Base-by-base conservation (phyloP, 1,140 invertebrate genomes). In the Polyergus mexicanus region DNA sequence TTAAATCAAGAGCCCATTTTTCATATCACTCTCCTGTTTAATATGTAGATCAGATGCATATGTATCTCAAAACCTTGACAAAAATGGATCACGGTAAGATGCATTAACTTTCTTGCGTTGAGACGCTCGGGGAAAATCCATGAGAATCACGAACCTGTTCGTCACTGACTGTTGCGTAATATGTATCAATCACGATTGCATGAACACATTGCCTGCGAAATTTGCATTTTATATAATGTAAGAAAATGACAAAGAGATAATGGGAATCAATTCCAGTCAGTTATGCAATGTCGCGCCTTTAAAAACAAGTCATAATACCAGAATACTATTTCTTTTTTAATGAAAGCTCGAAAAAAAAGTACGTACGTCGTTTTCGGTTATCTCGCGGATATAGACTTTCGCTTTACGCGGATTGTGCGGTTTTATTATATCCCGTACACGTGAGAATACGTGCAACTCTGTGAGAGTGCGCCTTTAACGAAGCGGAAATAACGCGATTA, bases 111-210 rank as follows among this genome's bases (percentile, higher is more conserved):
- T 60, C 35, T 71, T 10, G 25, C 35, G 65, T 78, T 51, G 41
- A 38, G 28, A 22, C 76, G 62, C 44, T 80, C 25, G n/a, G 8
- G 38, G 78, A 71, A 72, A 81, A 44, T 81, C 66, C 66, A 72
- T 28, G 78, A 60, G 22, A 72, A 35, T 28, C n/a, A 13, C 16
- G 32, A 65, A 58, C 68, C 32, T 80, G 65, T 22, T 63, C 76
- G 44, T 81, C 77, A 56, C 32, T 41, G 47, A 72, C 51, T 72
- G 76, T 69, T 80, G 78, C 66, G 25, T 69, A 60, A 81, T 72
- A 58, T 72, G 51, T 81, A 81, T 81, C 78, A 81, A 72, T 81
- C 78, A 72, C 19, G 66, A 19, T 71, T 72, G 78, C 25, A 44
- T 41, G 41, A 81, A 72, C 78, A 71, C 19, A 10, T 51, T 22